Evolutionary conservation across 2,113 vertebrate species (phyloP).

Genomic region (Sinocyclocheilus rhinocerous): DNA sequence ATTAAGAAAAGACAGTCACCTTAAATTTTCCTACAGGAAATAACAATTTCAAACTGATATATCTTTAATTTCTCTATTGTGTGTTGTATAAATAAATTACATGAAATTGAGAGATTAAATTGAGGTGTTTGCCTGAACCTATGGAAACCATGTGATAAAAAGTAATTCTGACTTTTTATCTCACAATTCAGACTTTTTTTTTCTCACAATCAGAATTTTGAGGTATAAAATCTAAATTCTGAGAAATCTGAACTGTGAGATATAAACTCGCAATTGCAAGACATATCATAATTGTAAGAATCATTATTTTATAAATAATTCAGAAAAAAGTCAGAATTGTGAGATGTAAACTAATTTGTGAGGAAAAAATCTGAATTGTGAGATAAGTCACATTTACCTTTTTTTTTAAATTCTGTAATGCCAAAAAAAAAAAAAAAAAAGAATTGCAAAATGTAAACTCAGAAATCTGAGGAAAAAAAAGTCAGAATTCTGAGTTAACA

Average conservation of each 20-base stretch:
- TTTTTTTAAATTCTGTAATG: no score
- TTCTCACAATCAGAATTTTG: background rate
- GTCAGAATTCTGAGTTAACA: background rate
- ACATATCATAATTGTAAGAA: no score
- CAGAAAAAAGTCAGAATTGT: no score
- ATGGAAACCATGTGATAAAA: background rate
- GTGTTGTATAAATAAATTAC: background rate
- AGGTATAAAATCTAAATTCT: background rate
- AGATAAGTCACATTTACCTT: no score
- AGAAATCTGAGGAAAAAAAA: background rate
- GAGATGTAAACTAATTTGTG: no score
- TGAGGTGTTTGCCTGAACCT: background rate
- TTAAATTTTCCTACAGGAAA: background rate
- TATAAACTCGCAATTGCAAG: no score
- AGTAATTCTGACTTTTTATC: background rate
- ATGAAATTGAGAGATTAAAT: background rate
- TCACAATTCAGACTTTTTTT: background rate
- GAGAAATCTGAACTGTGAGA: no score
- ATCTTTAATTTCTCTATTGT: background rate
- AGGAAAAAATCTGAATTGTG: no score
- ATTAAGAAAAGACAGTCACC: no score
- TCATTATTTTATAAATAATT: no score
- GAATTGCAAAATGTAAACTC: no score
- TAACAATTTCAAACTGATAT: background rate
- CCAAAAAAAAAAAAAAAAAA: no score